Evolutionary conservation across 1,140 invertebrate species (phyloP), one percentile per base, ranked within the genome.

Genomic region (Reticulitermes speratus): DNA sequence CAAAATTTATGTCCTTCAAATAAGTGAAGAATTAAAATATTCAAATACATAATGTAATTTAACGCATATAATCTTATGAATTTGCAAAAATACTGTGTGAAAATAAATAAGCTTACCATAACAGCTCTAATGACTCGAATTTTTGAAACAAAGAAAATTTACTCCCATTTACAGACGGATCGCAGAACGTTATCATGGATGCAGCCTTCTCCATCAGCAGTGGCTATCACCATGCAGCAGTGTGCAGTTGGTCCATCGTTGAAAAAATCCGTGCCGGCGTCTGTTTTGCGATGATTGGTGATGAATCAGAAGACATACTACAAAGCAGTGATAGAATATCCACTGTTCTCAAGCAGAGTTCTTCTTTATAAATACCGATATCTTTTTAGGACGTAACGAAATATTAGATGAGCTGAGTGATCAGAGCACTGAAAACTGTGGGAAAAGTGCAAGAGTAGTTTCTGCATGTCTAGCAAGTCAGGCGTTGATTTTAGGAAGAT

Each of bases 91-190:
- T 16, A 55, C 52, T 55, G 52, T 75, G 8, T 75, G 65, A 16
- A 75, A 75, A 75, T 75, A 75, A 75, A n/a, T 75, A 75, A 25
- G 14, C 52, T 1, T 55, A 21, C 52, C 65, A 11, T 75, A 30
- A 75, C 19, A 21, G 5, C 19, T 75, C 3, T 30, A 75, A 75
- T 75, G n/a, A 8, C 25, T 75, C 65, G 65, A 75, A 75, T 30
- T 75, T 30, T 30, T 75, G n/a, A 75, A 75, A 75, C 65, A 25
- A 75, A 75, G 65, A 75, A 75, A n/a, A 75, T 75, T 75, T 75
- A 75, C 65, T 75, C 65, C 65, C 65, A 75, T 75, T 75, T 75
- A 25, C 65, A 75, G 65, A 75, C 65, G 65, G 65, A 75, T 75
- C 65, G 65, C 65, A 30, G 65, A 75, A 75, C 65, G 14, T 75